phyloP scores from a whole-genome alignment of 1,140 invertebrate genomes.

The Calliphora vicina region DNA sequence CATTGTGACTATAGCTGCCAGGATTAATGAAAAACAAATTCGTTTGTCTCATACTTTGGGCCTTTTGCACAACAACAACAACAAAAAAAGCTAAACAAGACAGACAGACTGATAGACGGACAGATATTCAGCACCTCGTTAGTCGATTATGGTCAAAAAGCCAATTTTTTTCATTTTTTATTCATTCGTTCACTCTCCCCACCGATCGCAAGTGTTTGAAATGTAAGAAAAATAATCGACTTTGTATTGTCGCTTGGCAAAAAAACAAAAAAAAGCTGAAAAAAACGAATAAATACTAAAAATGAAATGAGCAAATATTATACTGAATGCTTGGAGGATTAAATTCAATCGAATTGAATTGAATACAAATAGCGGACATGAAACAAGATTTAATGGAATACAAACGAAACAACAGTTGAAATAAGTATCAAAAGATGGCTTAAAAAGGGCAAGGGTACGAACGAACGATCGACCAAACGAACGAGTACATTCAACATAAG shows the following conservation, averaged over 20 bases:
- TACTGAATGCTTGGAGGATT: conserved; percentile 1
- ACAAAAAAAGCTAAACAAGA: neutral
- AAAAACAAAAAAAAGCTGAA: too few relatives aligned
- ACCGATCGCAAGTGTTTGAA: neutral
- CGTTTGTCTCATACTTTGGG: neutral
- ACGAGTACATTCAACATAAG: neutral
- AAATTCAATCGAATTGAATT: conserved; percentile 33
- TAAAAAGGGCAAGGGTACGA: neutral
- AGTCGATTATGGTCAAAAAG: conserved; percentile 35
- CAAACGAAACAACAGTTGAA: neutral
- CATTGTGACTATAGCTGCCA: conserved; percentile 37
- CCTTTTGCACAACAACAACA: too few relatives aligned
- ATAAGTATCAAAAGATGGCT: neutral
- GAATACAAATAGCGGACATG: conserved; percentile 21
- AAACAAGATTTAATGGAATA: conserved; percentile 7
- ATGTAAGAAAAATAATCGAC: neutral
- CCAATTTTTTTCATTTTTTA: neutral
- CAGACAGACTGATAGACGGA: neutral
- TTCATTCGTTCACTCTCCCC: neutral
- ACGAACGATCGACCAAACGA: neutral
- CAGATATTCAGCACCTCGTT: conserved; percentile 40
- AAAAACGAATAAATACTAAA: neutral
- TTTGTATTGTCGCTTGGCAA: conserved; percentile 9
- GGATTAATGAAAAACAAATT: conserved; percentile 55
- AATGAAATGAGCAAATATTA: neutral